Base-by-base conservation (phyloP, 2,113 vertebrate genomes). In the Oplegnathus fasciatus region DNA sequence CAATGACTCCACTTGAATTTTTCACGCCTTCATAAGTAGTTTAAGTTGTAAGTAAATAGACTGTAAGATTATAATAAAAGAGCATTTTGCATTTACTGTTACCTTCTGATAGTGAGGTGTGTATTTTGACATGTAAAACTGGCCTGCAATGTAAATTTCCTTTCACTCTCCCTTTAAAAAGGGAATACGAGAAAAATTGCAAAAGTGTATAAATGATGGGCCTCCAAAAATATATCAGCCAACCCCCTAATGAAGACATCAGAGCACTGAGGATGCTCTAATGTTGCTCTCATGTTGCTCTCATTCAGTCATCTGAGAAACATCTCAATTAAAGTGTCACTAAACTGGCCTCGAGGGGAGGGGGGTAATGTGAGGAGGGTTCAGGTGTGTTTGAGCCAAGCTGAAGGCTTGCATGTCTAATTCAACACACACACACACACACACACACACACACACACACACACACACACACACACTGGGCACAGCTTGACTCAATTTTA, bases 371-470 rank as follows among this genome's bases (percentile, higher is more conserved):
- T 55, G 68, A 75, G 71, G 71, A 78, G 70, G 50, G 52, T 34
- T 86, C 72, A 81, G 81, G 81, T 88, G 82, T 80, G 64, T 75
- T 46, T 64, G 57, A 80, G 60, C 48, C 60, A 26, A 67, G 48
- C 76, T 71, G n/a, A 71, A 77, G 69, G 34, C 20, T 34, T 18
- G 42, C 55, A 62, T 85, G 34, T 78, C 40, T 78, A 70, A 83
- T 78, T 62, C 40, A 75, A 10, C 24, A 40, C 76, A 26, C 55
- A 70, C 48, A 24, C 54, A 60, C 55, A 52, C 71, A 61, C 69
- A n/a, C 54, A 24, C 26, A 42, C 34, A 48, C 46, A n/a, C n/a
- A n/a, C n/a, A n/a, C n/a, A n/a, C 18, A 72, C 44, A 61, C 62
- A 76, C 46, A 72, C 46, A 75, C 67, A 69, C 42, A 65, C 17